phyloP scores from a whole-genome alignment of 2,113 vertebrate genomes.

The Passer montanus region DNA sequence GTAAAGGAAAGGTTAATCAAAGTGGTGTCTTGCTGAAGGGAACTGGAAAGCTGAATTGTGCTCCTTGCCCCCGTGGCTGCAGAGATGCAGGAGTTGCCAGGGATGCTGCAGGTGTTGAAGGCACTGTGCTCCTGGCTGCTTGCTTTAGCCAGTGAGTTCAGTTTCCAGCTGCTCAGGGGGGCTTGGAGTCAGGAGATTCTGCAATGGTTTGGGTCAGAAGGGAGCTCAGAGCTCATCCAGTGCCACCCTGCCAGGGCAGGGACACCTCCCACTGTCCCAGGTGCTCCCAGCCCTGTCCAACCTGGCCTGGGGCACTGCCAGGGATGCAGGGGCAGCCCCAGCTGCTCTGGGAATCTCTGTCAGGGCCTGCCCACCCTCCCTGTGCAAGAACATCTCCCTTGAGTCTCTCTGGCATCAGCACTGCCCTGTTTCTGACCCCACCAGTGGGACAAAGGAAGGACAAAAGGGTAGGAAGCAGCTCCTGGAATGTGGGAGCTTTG shows the following conservation, averaged over 20 bases:
- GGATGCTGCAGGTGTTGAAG: too few species aligned
- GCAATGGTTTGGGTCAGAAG: background rate
- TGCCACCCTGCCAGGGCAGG: background rate
- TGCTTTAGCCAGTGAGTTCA: background rate
- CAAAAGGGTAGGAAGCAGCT: background rate
- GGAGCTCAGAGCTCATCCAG: background rate
- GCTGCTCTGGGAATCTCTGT: background rate
- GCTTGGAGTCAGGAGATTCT: background rate
- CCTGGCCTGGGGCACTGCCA: background rate
- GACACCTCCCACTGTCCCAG: background rate
- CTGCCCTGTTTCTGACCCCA: background rate
- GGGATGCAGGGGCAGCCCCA: background rate
- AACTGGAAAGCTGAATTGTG: background rate
- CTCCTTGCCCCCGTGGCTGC: background rate
- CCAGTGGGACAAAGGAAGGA: background rate
- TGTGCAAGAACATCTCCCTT: accelerated
- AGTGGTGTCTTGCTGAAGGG: background rate
- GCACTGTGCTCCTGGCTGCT: accelerated
- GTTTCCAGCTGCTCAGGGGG: background rate
- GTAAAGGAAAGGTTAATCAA: slow-evolving; percentile 6
- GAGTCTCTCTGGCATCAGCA: background rate
- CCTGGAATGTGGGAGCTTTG: background rate
- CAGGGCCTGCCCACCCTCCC: background rate
- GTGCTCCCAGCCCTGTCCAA: background rate
- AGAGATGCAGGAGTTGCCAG: accelerated